Evolutionary conservation across 37 sponge, comb jelly and placozoan genomes (phyloP).

Genomic region (Beroe forskalii): DNA sequence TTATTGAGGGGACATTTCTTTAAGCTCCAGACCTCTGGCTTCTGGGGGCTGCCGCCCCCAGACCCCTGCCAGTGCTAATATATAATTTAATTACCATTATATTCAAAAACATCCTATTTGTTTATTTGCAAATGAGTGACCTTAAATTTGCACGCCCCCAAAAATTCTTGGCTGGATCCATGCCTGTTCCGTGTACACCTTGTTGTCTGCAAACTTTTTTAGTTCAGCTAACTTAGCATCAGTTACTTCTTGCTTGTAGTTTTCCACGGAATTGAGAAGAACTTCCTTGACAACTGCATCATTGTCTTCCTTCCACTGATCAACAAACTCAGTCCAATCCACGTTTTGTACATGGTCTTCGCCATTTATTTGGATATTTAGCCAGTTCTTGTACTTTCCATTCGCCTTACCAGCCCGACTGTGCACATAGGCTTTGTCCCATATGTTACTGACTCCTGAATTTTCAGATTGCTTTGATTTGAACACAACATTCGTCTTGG

Average conservation of each 20-base stretch:
- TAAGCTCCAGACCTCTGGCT: too few relatives aligned
- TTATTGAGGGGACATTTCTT: too few relatives aligned
- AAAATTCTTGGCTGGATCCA: too few relatives aligned
- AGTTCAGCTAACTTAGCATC: conserved; percentile 17
- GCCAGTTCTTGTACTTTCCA: not conserved
- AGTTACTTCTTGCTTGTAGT: conserved; percentile 1
- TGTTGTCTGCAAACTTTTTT: not conserved
- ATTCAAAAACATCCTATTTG: too few relatives aligned
- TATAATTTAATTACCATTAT: too few relatives aligned
- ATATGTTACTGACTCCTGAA: not conserved
- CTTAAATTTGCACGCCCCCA: too few relatives aligned
- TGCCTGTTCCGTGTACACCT: conserved; percentile 6
- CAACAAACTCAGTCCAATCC: not conserved
- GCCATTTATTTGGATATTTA: not conserved
- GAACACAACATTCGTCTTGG: not conserved
- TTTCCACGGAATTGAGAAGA: not conserved
- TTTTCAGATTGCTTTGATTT: not conserved
- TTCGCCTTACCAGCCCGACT: not conserved
- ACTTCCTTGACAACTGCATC: not conserved
- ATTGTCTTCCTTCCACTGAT: not conserved
- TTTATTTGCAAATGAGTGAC: too few relatives aligned
- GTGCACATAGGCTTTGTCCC: not conserved
- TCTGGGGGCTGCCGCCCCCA: too few relatives aligned
- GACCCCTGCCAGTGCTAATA: too few relatives aligned
- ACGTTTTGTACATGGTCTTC: not conserved